Evolutionary conservation across 2,797 vertebrate genomes (phyloP).

Genomic region (Enteromius treurensis): DNA sequence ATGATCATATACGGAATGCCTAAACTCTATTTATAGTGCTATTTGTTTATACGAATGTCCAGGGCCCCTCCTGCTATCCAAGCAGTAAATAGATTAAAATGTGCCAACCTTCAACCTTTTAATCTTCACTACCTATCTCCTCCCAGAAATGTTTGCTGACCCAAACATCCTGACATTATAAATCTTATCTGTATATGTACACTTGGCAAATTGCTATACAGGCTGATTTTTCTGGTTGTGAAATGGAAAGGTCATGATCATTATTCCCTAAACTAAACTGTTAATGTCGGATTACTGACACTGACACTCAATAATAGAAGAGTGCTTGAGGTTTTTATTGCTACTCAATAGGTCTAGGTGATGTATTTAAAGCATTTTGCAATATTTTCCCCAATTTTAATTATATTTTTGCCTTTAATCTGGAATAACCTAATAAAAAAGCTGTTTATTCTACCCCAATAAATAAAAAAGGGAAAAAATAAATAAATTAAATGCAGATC

Average conservation of each 20-base stretch:
- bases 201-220: neutral
- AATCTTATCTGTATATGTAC: slow-evolving; percentile 2
- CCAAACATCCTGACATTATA: slow-evolving; percentile 1
- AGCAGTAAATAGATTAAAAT: slow-evolving; percentile 23
- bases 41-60: slow-evolving; percentile 12
- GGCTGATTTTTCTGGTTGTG: neutral
- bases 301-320: neutral
- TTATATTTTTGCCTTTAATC: neutral
- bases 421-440: neutral
- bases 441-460: neutral
- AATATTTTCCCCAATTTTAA: neutral
- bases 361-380: neutral
- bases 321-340: neutral
- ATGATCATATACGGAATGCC: neutral
- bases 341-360: neutral
- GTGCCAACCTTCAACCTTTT: slow-evolving; percentile 5
- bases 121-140: slow-evolving; percentile 14
- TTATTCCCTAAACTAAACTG: neutral
- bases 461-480: too few relatives aligned
- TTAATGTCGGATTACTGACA: neutral
- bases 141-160: slow-evolving; percentile 18
- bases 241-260: neutral
- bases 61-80: neutral
- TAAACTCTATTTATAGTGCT: slow-evolving; percentile 13
- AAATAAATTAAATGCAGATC: neutral